Evolutionary conservation across 2,888 invertebrate genomes (phyloP).

Genomic region (Melinaea menophilus): DNA sequence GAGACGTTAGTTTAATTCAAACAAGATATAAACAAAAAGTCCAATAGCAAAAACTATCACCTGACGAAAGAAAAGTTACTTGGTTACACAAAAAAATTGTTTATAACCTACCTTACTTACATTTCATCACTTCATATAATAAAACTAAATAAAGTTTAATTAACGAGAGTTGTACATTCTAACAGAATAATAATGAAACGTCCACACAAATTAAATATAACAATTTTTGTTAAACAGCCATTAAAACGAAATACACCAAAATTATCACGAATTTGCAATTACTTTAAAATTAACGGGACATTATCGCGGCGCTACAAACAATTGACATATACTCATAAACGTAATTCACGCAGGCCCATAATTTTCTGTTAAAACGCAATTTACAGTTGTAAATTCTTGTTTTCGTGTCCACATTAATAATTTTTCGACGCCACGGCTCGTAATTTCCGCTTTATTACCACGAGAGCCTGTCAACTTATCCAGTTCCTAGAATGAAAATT

Average conservation of each 20-base stretch:
- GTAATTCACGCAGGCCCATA: constrained; percentile 25
- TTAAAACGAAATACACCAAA: constrained; percentile 2
- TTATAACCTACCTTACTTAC: too few species aligned
- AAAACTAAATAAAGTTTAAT: too few species aligned
- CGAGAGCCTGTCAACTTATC: constrained; percentile 23
- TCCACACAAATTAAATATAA: too few species aligned
- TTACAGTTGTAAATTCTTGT: constrained; percentile 25
- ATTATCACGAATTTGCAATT: constrained; percentile 10
- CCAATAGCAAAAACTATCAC: too few species aligned
- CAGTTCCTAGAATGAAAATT: constrained; percentile 10
- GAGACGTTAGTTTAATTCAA: too few species aligned
- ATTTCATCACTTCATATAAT: too few species aligned
- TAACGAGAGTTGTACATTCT: too few species aligned
- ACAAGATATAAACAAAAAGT: too few species aligned
- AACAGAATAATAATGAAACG: too few species aligned
- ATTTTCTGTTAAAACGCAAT: constrained; percentile 33
- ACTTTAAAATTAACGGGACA: constrained; percentile 14
- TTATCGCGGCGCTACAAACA: constrained; percentile 24
- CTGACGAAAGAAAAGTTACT: too few species aligned
- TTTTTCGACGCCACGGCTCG: constrained; percentile 24
- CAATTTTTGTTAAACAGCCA: too few species aligned
- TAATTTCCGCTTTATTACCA: constrained; percentile 31
- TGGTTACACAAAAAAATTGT: too few species aligned
- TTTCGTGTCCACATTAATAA: constrained; percentile 26
- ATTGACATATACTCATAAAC: constrained; percentile 28